These are phyloP conservation scores for Drosophila equinoxialis DNA, from an alignment of 1,140 invertebrate species.

Conservation along the genomic window DNA sequence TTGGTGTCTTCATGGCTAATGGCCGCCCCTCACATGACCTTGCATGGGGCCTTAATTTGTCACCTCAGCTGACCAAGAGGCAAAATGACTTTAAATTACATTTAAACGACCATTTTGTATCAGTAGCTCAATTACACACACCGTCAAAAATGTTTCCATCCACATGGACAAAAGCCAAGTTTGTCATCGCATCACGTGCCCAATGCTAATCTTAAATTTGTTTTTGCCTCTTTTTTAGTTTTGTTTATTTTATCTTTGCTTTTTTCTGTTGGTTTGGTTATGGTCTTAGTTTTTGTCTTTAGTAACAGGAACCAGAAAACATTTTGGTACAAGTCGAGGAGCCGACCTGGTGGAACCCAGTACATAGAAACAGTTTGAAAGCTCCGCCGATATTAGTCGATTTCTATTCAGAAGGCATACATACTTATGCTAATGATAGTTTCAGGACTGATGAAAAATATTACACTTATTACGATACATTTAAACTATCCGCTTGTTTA, in stretches of 20 bases:
- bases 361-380: not conserved
- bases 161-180: slow-evolving; percentile 22
- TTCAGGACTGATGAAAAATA: no score
- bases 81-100: slow-evolving; percentile 68
- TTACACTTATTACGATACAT: no score
- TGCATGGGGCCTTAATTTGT: slow-evolving; percentile 71
- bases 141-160: slow-evolving; percentile 7
- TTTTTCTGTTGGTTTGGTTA: not conserved
- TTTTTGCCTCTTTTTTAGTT: slow-evolving; percentile 23
- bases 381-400: no score
- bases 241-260: no score
- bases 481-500: no score
- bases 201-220: slow-evolving; percentile 43
- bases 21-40: slow-evolving; percentile 77
- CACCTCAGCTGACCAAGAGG: slow-evolving; percentile 67
- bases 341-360: not conserved
- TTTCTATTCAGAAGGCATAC: no score
- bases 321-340: not conserved
- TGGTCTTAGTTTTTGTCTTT: slow-evolving; percentile 22
- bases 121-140: slow-evolving; percentile 60
- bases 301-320: slow-evolving; percentile 39
- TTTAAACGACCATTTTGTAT: slow-evolving; percentile 71
- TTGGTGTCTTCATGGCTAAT: slow-evolving; percentile 68
- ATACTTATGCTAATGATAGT: no score
- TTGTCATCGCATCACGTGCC: slow-evolving; percentile 65